Conservation (phyloP, 2,888 invertebrate species). For the Sinohyriopsis cumingii region DNA sequence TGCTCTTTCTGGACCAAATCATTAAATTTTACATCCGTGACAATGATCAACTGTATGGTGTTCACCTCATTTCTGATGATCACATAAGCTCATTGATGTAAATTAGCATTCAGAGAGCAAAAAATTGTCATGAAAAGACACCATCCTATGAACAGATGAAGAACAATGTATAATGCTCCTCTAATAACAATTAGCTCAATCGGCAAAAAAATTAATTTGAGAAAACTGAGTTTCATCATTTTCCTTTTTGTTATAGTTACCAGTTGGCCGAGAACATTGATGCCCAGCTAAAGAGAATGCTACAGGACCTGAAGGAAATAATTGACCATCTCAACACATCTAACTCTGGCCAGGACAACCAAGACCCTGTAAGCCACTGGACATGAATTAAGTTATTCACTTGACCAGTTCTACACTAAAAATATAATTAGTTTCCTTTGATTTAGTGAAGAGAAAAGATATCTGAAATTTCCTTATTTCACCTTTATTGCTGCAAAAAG, state of each 20-base stretch:
- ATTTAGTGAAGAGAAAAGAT: background rate
- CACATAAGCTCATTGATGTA: background rate
- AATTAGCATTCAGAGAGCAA: background rate
- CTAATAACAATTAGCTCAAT: no score
- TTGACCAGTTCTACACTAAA: background rate
- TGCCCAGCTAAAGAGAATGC: conserved; percentile 93
- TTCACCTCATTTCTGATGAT: no score
- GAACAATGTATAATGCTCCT: no score
- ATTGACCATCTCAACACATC: conserved; percentile 94
- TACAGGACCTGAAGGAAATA: conserved; percentile 94
- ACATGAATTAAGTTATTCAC: background rate
- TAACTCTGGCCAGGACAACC: conserved; percentile 80
- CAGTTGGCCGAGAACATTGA: conserved; percentile 91
- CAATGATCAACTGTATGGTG: no score
- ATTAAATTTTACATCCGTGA: no score
- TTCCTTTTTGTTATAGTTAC: conserved; percentile 76
- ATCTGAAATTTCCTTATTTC: background rate
- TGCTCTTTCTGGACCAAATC: no score
- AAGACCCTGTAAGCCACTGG: conserved; percentile 84
- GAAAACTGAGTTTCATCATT: no score
- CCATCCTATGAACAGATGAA: no score
- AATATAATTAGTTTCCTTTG: background rate
- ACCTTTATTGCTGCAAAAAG: background rate
- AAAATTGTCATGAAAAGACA: background rate
- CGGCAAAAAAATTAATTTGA: no score